Conservation (phyloP, 2,113 vertebrate genomes). For the Rafetus swinhoei region DNA sequence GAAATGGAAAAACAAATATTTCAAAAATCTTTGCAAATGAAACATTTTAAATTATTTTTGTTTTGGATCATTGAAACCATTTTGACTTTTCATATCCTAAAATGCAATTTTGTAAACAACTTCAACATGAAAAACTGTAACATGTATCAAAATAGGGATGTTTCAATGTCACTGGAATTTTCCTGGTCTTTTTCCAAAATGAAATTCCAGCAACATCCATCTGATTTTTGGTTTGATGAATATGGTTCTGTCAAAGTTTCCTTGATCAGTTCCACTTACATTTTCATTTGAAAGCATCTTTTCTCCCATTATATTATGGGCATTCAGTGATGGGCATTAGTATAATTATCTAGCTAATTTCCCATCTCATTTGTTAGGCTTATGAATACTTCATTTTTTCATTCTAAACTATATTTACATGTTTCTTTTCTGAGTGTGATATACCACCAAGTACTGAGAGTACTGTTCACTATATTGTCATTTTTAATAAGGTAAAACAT, state of each 20-base stretch:
- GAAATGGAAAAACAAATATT: background rate
- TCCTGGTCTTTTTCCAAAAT: background rate
- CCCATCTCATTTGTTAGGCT: slow-evolving; percentile 12
- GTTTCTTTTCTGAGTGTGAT: background rate
- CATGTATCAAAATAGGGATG: slow-evolving; percentile 8
- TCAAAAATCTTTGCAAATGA: slow-evolving; percentile 13
- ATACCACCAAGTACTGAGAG: background rate
- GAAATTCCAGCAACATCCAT: slow-evolving; percentile 19
- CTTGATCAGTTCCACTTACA: background rate
- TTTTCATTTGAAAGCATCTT: slow-evolving; percentile 27
- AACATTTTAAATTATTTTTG: background rate
- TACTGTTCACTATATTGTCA: background rate
- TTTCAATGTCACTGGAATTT: background rate
- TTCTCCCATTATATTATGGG: background rate
- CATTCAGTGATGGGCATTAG: background rate
- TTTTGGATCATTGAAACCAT: background rate
- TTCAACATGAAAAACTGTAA: background rate
- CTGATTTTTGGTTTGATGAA: background rate
- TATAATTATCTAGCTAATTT: slow-evolving; percentile 30
- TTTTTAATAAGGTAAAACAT: background rate
- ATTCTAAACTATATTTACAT: background rate
- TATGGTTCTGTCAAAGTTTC: background rate
- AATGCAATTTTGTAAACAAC: background rate
- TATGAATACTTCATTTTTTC: background rate
- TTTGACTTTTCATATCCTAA: background rate